Percentiles rank a stretch among this genome's conserved stretches.
Conservation (phyloP, 2,888 invertebrate species). For the Pantelozetes paolii region DNA sequence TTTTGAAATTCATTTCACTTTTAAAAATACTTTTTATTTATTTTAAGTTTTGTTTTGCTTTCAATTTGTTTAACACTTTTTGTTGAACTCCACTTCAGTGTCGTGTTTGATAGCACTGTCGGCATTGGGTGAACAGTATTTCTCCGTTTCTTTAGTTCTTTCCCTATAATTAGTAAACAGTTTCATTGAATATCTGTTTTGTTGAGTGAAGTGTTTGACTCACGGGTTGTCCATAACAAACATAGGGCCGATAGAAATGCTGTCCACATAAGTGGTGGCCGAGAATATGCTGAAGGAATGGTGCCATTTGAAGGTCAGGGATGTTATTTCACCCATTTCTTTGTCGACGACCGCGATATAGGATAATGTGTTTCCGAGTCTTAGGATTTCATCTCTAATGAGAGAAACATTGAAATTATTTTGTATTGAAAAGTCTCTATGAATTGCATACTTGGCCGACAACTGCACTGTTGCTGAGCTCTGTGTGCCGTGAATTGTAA, state of each 20-base stretch:
- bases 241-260: background rate
- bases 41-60: no score
- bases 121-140: background rate
- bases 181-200: background rate
- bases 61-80: background rate
- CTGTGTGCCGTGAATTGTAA: background rate
- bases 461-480: background rate
- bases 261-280: background rate
- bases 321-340: background rate
- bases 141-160: background rate
- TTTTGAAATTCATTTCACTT: no score
- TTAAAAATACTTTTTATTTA: no score
- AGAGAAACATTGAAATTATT: background rate
- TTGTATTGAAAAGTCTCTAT: background rate
- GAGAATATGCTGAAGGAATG: background rate
- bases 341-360: background rate
- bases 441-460: background rate
- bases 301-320: slow-evolving; percentile 1
- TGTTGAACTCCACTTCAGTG: background rate
- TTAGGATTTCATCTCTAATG: background rate
- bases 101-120: background rate
- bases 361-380: background rate
- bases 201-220: background rate
- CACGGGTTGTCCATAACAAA: background rate
- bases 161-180: background rate